Percentiles rank a stretch among this genome's conserved stretches.
Evolutionary conservation across 2,113 vertebrate species (phyloP).

Genomic region (Zingel zingel): DNA sequence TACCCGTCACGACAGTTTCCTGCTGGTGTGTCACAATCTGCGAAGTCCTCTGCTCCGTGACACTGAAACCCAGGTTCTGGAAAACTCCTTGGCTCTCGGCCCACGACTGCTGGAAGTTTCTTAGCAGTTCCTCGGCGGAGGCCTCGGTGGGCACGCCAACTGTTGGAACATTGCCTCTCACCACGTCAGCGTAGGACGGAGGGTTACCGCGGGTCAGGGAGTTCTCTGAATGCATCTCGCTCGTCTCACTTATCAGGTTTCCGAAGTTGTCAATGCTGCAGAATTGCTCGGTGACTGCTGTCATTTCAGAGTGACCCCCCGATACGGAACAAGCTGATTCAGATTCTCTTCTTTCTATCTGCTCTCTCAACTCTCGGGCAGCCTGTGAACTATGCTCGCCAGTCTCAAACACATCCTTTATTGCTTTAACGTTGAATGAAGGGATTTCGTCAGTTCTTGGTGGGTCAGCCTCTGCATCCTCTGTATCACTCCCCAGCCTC

Average conservation of each 20-base stretch:
- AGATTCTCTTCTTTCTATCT: conserved; percentile 76
- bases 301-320: conserved; percentile 69
- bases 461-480: conserved; percentile 76
- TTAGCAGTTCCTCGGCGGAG: conserved; percentile 85
- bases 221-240: conserved; percentile 74
- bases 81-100: conserved; percentile 88
- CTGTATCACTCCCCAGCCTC: conserved; percentile 80
- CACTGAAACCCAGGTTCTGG: conserved; percentile 86
- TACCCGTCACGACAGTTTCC: conserved; percentile 89
- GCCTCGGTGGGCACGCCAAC: conserved; percentile 82
- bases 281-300: conserved; percentile 79
- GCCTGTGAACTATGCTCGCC: conserved; percentile 84
- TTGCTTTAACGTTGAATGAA: conserved; percentile 83
- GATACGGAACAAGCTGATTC: conserved; percentile 60
- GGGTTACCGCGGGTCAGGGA: conserved; percentile 84
- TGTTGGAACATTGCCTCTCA: conserved; percentile 84
- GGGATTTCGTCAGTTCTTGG: conserved; percentile 79
- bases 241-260: conserved; percentile 72
- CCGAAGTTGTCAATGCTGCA: conserved; percentile 83
- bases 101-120: conserved; percentile 91
- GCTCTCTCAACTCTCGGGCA: conserved; percentile 81
- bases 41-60: conserved; percentile 84
- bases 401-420: conserved; percentile 86
- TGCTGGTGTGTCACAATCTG: conserved; percentile 86
- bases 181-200: conserved; percentile 93